Evolutionary conservation across 2,797 vertebrate genomes (phyloP).

Genomic region (Enteromius treurensis): DNA sequence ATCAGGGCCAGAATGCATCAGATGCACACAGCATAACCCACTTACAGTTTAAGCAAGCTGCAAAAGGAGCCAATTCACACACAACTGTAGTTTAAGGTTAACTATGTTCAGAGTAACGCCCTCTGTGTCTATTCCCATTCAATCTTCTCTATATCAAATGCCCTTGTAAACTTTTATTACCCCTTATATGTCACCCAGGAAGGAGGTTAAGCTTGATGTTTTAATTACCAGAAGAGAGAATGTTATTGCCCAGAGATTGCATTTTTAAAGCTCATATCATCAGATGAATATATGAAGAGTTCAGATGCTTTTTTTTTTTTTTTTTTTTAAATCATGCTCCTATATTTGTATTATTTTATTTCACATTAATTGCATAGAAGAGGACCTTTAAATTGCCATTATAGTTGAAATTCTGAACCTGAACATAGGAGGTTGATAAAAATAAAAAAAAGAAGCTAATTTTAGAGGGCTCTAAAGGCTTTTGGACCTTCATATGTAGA

Average conservation of each 20-base stretch:
- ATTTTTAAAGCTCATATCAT: background rate
- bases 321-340: no score
- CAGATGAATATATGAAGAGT: background rate
- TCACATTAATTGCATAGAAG: background rate
- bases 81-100: background rate
- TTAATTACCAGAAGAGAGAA: conserved; percentile 28
- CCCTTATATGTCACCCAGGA: conserved; percentile 11
- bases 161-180: conserved; percentile 25
- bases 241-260: background rate
- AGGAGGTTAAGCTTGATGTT: conserved; percentile 10
- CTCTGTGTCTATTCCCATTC: background rate
- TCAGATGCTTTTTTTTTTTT: background rate
- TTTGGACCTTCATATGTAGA: no score
- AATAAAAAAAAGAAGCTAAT: no score
- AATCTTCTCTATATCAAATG: background rate
- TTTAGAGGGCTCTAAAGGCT: background rate
- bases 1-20: conserved; percentile 25
- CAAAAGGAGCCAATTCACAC: background rate
- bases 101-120: background rate
- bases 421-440: background rate
- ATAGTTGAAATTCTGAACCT: background rate
- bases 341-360: background rate
- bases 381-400: background rate
- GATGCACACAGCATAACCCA: conserved; percentile 25
- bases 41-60: conserved; percentile 14